Evolutionary conservation across 1,140 invertebrate species (phyloP), one percentile per base, ranked within the genome.

Genomic region (Micrasema minimum): DNA sequence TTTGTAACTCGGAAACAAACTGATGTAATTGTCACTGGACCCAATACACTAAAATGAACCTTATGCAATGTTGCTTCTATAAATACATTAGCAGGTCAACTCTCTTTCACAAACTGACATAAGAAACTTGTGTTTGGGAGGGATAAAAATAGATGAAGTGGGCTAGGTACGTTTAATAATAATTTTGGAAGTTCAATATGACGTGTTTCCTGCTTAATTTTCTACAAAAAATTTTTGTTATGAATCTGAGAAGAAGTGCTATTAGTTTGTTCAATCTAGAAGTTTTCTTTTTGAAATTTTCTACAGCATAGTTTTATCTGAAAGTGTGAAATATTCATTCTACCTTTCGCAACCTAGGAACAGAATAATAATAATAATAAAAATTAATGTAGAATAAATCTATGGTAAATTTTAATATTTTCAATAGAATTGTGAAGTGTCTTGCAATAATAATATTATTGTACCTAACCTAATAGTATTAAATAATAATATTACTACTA

Each of bases 111-210:
- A 31, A 41, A 35, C 12, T 11, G 45, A 22, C 50, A 4, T 37
- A 26, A 64, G 41, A 31, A 31, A 14, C 26, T 9, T 4, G 12
- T n/a, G 23, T 37, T 26, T 48, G 20, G 20, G 22, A 16, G 45
- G 22, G 16, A 11, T 46, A 64, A 48, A 59, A 41, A 59, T 59
- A 59, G 55, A 59, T 14, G 37, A 31, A 43, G 55, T 59, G 55
- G 37, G 55, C 37, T 64, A 26, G 59, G 41, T 16, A 1, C 43
- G 51, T 20, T 53, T 66, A 66, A 51, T 66, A 23, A 62, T 64
- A 64, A 45, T 64, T 64, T 64, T 31, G 12, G n/a, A 31, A 57
- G 35, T 57, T 57, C 31, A 14, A 48, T 31, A n/a, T 59, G 55
- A 59, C 50, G 50, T 53, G 23, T 53, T 53, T 53, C 50, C 50